phyloP scores from a whole-genome alignment of 2,113 vertebrate genomes.

The Machaerirhynchus nigripectus region DNA sequence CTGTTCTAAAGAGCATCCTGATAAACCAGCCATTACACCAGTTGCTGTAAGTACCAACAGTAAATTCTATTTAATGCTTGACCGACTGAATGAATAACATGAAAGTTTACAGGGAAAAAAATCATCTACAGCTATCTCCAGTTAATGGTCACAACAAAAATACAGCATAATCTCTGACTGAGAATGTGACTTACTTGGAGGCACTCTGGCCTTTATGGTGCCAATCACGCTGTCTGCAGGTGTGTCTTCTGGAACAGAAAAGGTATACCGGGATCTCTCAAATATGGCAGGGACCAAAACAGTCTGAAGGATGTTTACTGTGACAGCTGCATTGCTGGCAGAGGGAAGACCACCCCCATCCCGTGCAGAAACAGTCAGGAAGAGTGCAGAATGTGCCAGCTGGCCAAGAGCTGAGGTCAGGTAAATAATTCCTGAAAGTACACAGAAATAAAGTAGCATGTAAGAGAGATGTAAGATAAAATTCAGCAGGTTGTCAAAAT shows the following conservation, averaged over 20 bases:
- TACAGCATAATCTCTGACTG: background rate
- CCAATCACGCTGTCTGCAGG: constrained; percentile 77
- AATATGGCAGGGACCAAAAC: constrained; percentile 79
- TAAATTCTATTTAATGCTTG: background rate
- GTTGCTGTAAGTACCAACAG: background rate
- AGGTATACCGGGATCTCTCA: constrained; percentile 81
- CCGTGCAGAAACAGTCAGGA: constrained; percentile 75
- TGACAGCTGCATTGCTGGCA: constrained; percentile 76
- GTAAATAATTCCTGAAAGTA: constrained; percentile 80
- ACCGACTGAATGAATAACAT: background rate
- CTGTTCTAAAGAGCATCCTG: background rate
- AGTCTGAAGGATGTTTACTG: constrained; percentile 78
- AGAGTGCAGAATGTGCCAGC: constrained; percentile 68
- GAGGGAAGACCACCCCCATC: constrained; percentile 82
- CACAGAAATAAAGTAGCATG: background rate
- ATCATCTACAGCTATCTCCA: background rate
- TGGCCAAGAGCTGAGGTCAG: constrained; percentile 79
- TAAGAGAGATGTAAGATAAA: background rate
- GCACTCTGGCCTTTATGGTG: constrained; percentile 75
- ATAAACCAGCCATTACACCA: background rate
- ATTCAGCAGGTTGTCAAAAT: background rate
- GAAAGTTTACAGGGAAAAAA: background rate
- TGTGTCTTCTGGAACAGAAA: constrained; percentile 81
- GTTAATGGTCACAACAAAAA: background rate
- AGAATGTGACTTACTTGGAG: constrained; percentile 74